Percentiles rank a stretch among this genome's conserved stretches.
Conservation (phyloP, 2,888 invertebrate genomes). For the Dioctria rufipes region DNA sequence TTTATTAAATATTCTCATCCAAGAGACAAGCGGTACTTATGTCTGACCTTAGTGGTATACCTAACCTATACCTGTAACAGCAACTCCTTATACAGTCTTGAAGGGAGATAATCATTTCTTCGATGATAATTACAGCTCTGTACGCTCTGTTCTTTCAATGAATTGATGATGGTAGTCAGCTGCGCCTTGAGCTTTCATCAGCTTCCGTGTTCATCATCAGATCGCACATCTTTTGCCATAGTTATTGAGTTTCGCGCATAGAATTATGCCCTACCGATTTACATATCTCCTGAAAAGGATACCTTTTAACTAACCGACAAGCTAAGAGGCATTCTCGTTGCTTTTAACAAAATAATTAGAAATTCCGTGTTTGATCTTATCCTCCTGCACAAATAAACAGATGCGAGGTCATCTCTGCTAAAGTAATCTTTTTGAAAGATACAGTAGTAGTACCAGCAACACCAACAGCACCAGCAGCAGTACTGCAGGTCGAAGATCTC, state of each 20-base stretch:
- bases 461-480: not conserved
- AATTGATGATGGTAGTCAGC: no score
- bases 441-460: no score
- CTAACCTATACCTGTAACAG: no score
- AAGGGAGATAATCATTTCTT: conserved; percentile 29
- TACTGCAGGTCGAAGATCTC: no score
- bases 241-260: conserved; percentile 7
- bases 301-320: conserved; percentile 2
- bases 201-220: conserved; percentile 47
- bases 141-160: not conserved
- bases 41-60: no score
- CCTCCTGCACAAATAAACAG: conserved; percentile 55
- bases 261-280: not conserved
- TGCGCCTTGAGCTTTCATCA: conserved; percentile 30
- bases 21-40: no score
- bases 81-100: not conserved
- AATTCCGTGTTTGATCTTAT: conserved; percentile 55
- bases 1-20: no score
- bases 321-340: not conserved
- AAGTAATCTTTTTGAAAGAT: not conserved
- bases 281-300: not conserved
- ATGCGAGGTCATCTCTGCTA: conserved; percentile 54
- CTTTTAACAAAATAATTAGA: conserved; percentile 55
- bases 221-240: conserved; percentile 24
- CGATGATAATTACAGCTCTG: conserved; percentile 13